Base-by-base conservation (phyloP, 2,888 invertebrate species). In the Lycia hirtaria region DNA sequence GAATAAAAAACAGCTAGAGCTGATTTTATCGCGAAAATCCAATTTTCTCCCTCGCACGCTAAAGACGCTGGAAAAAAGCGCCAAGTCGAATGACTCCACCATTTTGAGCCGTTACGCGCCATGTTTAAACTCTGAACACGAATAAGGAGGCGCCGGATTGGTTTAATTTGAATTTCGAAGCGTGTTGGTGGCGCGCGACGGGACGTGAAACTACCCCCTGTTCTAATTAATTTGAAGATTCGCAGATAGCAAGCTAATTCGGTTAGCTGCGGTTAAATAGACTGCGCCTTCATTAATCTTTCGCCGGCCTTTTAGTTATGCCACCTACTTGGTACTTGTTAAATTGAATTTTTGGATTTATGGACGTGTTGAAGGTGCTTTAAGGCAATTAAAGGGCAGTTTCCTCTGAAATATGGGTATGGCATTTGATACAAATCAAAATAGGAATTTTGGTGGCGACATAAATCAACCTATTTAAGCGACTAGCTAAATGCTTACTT, bases 1-100 rank as follows among this genome's bases (percentile, higher is more conserved):
- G 78, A 71, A 83, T 85, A 84, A 87, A 84, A 87, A 88, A 88
- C 54, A 62, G 80, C 80, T 76, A 81, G 83, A 87, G 87, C 86
- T 87, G 91, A 92, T 92, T 92, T 91, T 90, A 91, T 90, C 92
- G 86, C 88, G 90, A 86, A 91, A 90, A 92, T 89, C 89, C 92
- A 91, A 91, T 91, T 91, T 91, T 91, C 91, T 89, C 88, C 89
- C 88, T 87, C 76, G 88, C 90, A 91, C 89, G 90, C 89, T 85
- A 90, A 90, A 92, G 92, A 91, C 89, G 87, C 81, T 79, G 83
- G 87, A 87, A 92, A 88, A 91, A 92, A 88, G 88, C 89, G 92
- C 83, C 85, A 88, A 91, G 88, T 85, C 85, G 91, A 87, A 90
- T 92, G 92, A 92, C 92, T 91, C 80, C 84, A 78, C 89, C 88